A percentile compares a stretch with the other conserved stretches of the same genome.
Conservation (phyloP, 2,888 invertebrate genomes). For the Amphipyra tragopoginis region DNA sequence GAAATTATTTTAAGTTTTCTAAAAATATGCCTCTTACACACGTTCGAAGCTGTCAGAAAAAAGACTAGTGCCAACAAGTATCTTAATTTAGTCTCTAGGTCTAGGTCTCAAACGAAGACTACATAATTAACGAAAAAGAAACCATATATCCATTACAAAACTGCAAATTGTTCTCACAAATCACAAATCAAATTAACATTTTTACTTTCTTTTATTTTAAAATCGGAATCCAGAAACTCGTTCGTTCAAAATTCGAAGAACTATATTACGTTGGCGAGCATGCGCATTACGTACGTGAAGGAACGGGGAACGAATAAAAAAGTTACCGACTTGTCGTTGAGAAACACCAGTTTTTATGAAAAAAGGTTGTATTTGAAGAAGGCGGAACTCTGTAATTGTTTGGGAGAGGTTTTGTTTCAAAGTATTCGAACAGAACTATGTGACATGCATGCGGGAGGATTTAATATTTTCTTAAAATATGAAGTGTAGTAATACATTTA, state of each 20-base stretch:
- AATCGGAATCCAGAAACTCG: constrained; percentile 35
- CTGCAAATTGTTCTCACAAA: constrained; percentile 10
- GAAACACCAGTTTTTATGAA: constrained; percentile 47
- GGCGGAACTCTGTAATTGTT: constrained; percentile 49
- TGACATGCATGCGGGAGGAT: not conserved
- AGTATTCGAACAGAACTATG: constrained; percentile 2
- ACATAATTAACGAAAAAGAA: not conserved
- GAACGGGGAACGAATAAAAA: constrained; percentile 35
- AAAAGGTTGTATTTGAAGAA: constrained; percentile 46
- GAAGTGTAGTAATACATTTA: no score
- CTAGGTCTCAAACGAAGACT: constrained; percentile 20
- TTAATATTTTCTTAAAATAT: not conserved
- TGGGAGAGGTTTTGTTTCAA: constrained; percentile 22
- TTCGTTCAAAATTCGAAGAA: constrained; percentile 52
- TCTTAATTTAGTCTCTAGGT: constrained; percentile 28
- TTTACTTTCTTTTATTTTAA: constrained; percentile 35
- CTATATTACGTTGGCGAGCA: constrained; percentile 27
- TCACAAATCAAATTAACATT: constrained; percentile 16
- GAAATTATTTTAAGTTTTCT: constrained; percentile 26
- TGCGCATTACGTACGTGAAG: constrained; percentile 43
- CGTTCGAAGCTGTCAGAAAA: constrained; percentile 24
- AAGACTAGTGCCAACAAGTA: constrained; percentile 44
- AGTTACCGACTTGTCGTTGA: constrained; percentile 37
- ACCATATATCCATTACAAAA: not conserved
- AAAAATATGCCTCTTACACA: constrained; percentile 44